These are phyloP conservation scores for Conus betulinus DNA, from an alignment of 1,140 invertebrate species.

Conservation along the genomic window DNA sequence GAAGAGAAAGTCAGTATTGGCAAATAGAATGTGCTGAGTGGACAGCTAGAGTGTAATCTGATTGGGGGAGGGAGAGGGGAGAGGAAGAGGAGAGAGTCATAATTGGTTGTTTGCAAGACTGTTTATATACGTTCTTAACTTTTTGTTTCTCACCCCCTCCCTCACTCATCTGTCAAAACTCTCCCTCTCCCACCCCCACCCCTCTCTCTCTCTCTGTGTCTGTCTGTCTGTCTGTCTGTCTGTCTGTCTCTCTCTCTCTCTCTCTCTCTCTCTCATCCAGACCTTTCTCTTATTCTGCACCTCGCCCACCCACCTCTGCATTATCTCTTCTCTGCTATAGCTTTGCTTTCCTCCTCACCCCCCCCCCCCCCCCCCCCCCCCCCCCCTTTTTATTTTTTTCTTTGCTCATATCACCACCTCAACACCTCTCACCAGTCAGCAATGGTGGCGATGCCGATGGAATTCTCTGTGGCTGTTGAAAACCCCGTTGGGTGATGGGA, in stretches of 20 bases:
- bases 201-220: neutral
- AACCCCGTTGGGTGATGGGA: too few species aligned
- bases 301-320: neutral
- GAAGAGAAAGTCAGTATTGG: too few species aligned
- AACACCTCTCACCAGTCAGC: too few species aligned
- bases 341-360: neutral
- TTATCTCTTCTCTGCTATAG: too few species aligned
- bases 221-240: neutral
- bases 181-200: neutral
- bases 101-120: too few species aligned
- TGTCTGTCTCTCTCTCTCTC: constrained; percentile 13
- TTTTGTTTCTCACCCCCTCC: neutral
- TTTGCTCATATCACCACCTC: too few species aligned
- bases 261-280: neutral
- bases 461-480: too few species aligned
- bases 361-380: neutral
- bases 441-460: too few species aligned
- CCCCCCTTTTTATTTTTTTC: neutral
- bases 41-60: too few species aligned
- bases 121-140: neutral
- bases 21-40: too few species aligned
- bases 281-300: neutral
- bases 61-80: neutral
- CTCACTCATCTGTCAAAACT: neutral
- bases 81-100: neutral